Evolutionary conservation across 2,888 invertebrate genomes (phyloP), one percentile per base, ranked within the genome.

Genomic region (Lycaena phlaeas): DNA sequence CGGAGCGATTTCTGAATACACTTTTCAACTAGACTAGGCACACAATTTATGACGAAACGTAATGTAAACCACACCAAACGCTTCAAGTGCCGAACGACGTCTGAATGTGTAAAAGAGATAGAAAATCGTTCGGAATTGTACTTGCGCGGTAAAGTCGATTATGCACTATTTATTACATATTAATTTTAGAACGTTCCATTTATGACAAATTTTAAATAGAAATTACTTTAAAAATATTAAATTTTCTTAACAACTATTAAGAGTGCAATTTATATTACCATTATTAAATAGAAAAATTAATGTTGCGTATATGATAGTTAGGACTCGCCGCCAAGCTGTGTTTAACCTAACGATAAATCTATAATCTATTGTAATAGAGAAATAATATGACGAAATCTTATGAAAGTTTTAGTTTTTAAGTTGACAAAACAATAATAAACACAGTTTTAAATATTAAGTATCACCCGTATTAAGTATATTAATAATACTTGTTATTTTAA

Each of bases 61-160:
- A 65, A 59, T 56, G 63, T 64, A 67, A 64, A 54, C 64, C 64
- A 61, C 58, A 60, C 59, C 55, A 60, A 58, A 63, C 52, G 61
- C 54, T 51, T 56, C 57, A 50, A 51, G 59, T 58, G 53, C 56
- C 57, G 60, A 61, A 55, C 54, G 51, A 61, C 58, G 64, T 61
- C 65, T 59, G 53, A 61, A 68, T 57, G 67, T 54, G 53, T 56
- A 66, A 78, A 65, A 61, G 72, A 70, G 72, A 75, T 52, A 57
- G 64, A 56, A 50, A 45, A 57, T 52, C 73, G 58, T 73, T 71
- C 72, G 73, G 69, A 57, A 54, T 53, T 58, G 61, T 68, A 74
- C 71, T 72, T 73, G 75, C 77, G 82, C 82, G 82, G 79, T 75
- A 81, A 82, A 81, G 73, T 76, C 77, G 76, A 81, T 77, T 58